These are phyloP conservation scores for Arbacia lixula DNA, from an alignment of 53 echinoderm and acorn worm species.

Conservation along the genomic window DNA sequence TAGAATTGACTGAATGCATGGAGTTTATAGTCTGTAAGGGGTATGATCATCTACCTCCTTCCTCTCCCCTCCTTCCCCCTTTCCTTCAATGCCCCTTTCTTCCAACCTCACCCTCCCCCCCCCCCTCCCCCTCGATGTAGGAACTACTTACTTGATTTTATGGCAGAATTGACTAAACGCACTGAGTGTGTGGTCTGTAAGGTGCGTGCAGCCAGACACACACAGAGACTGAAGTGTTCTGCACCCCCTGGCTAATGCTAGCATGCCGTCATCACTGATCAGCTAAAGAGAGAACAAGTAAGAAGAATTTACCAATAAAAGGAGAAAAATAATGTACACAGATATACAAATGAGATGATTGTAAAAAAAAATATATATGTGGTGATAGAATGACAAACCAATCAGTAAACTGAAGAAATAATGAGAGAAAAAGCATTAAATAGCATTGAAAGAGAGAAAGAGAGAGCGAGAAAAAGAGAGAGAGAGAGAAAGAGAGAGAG, in stretches of 20 bases:
- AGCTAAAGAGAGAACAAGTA: conserved; percentile 56
- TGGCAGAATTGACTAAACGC: conserved; percentile 91
- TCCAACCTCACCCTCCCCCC: too few species aligned
- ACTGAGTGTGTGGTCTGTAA: conserved; percentile 91
- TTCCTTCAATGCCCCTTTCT: too few species aligned
- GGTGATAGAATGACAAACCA: too few species aligned
- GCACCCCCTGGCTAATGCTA: conserved; percentile 80
- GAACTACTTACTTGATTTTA: conserved; percentile 82
- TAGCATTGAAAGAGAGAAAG: background rate
- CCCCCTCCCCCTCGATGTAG: too few species aligned
- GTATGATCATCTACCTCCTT: too few species aligned
- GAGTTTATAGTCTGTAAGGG: too few species aligned
- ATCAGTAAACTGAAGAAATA: background rate
- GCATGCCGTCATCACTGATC: conserved; percentile 96
- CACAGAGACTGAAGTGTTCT: conserved; percentile 80
- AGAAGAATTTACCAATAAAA: too few species aligned
- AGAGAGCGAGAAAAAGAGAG: background rate
- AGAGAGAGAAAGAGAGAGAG: background rate
- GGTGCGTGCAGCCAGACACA: conserved; percentile 91
- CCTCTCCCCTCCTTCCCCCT: too few species aligned
- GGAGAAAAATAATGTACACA: too few species aligned
- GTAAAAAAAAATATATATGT: too few species aligned
- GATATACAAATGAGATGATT: too few species aligned
- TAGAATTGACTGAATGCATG: background rate
- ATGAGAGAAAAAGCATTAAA: background rate